Base-by-base conservation (phyloP, 2,888 invertebrate species). In the Agapetus fuscipes region DNA sequence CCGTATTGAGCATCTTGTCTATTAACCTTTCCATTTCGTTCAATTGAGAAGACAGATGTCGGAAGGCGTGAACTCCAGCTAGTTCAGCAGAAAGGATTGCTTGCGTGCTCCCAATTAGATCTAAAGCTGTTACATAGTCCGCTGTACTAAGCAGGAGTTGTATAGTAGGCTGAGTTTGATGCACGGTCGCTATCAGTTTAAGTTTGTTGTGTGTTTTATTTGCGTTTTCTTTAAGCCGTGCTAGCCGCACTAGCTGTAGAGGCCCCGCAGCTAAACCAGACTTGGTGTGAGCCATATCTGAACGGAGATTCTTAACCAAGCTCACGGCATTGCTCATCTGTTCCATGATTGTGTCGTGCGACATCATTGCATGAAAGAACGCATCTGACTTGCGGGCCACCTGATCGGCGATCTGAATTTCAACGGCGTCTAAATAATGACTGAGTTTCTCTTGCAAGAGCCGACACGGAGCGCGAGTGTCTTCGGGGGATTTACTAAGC, bases 301-400 rank as follows among this genome's bases (percentile, higher is more conserved):
- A 70, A 50, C 89, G 74, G 33, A 89, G 69, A 31, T 72, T 69
- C 54, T 78, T 74, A 17, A 91, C 83, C 54, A 86, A 83, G 42
- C 72, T 74, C 7, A 84, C 77, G 13, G 91, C 89, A 55, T 80
- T 77, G 1, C 82, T 82, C 74, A 98, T 83, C 57, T 96, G 88
- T 51, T 93, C 91, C 81, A 96, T 90, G 34, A 98, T 83, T 17
- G 89, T 86, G 59, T 97, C 95, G 63, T 98, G 97, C 5, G 96
- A 96, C 37, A 95, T 83, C 87, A 98, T 96, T 1, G 96, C 96
- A 62, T 93, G 87, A 59, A 97, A 98, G 67, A 97, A 98, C 12
- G 94, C 94, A 52, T 90, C 90, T 7, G 95, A 95, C 59, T 95
- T 93, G 53, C 86, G 83, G 17, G 95, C 90, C 37, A 95, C 82